Evolutionary conservation across 2,113 vertebrate species (phyloP), one percentile per base, ranked within the genome.

Genomic region (Nothocercus nigrocapillus): DNA sequence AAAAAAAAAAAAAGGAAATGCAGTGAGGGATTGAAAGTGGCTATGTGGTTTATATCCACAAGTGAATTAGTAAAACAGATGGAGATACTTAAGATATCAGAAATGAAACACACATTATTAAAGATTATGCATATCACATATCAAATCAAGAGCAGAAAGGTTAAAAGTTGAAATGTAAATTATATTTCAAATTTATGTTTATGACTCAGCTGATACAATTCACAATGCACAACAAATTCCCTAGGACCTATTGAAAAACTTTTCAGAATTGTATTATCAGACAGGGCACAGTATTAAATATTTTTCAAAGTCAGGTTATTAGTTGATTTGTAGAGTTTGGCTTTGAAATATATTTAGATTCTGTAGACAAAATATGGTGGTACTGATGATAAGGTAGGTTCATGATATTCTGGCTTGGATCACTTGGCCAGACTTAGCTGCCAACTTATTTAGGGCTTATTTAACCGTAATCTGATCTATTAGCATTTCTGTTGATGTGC

Each of bases 1-100:
- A 44, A 42, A 45, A 20, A 13, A 62, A 19, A 3, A 17, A 24
- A 5, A 89, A 25, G 1, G 64, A 53, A 73, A 34, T 54, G 0
- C 14, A 63, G 2, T 15, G 4, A 20, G 17, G 25, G 3, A 47
- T 42, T 28, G 4, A 16, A 9, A 0, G 0, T 5, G 49, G 40
- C 8, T 62, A 14, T 70, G 45, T 61, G 8, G 2, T 84, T 81
- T 87, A 79, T 61, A 70, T 67, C 3, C 18, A 67, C 40, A 78
- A 51, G 13, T 19, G 49, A 91, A 36, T 84, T 70, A 56, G 4
- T 36, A 47, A 82, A 1, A 75, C 79, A 82, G 66, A 81, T 70
- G 75, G 62, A 88, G 25, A 59, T 12, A 63, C 30, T 92, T 93
- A 51, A 88, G 34, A 78, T 8, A 47, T 7, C 61, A 58, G 40